phyloP scores from a whole-genome alignment of 2,797 vertebrate genomes.

The Galaxias olidus region DNA sequence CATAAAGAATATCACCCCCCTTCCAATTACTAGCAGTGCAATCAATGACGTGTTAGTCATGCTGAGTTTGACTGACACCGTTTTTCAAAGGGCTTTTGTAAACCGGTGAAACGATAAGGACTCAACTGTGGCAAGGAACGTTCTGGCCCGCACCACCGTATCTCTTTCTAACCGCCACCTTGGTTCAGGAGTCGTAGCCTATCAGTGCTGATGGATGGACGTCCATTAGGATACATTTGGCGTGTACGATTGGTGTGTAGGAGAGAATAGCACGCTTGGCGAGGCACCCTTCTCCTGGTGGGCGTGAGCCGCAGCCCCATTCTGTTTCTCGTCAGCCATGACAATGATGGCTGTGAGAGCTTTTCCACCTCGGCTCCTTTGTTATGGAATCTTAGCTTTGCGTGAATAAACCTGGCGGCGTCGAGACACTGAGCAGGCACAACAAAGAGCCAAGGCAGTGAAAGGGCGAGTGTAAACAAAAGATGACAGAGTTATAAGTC shows the following conservation, averaged over 20 bases:
- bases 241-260: no score
- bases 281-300: no score
- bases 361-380: conserved; percentile 45
- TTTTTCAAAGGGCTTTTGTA: background rate
- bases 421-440: conserved; percentile 44
- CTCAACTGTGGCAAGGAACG: background rate
- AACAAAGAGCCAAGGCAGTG: conserved; percentile 18
- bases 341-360: conserved; percentile 33
- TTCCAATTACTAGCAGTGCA: background rate
- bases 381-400: conserved; percentile 40
- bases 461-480: conserved; percentile 44
- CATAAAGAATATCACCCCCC: background rate
- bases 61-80: background rate
- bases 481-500: conserved; percentile 8
- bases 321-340: conserved; percentile 36
- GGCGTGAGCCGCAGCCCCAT: conserved; percentile 5
- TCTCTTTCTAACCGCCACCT: no score
- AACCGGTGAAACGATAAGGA: background rate
- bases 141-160: no score
- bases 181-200: no score
- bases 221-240: no score
- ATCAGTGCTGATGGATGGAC: no score
- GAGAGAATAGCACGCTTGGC: no score
- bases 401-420: conserved; percentile 39
- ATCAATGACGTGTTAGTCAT: background rate